Base-by-base conservation (phyloP, 2,113 vertebrate genomes). In the Calyptommatus sinebrachiatus region DNA sequence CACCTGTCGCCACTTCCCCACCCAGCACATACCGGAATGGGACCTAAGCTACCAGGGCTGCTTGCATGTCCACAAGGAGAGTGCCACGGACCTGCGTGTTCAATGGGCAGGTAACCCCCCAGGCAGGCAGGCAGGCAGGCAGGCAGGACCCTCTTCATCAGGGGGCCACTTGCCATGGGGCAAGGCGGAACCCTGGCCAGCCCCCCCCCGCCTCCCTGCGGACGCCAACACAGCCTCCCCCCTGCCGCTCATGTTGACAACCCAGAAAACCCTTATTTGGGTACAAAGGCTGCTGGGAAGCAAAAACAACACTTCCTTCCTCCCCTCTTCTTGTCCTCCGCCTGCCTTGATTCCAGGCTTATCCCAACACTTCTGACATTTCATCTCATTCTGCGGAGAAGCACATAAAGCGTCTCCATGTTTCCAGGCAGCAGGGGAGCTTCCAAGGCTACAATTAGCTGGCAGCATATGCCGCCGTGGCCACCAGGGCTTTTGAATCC, bases 381-480 rank as follows among this genome's bases (percentile, higher is more conserved):
- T 94, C 91, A 85, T 92, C 90, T 87, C 83, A 84, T 86, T 93
- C 89, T 89, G 88, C 80, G 90, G 83, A 91, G 76, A 92, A 91
- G 89, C 89, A 92, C 88, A 90, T 89, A 93, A 94, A 94, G 92
- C 88, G 88, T 92, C 87, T 85, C 91, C 88, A 90, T 94, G 91
- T 93, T 95, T 94, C 94, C 90, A 93, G 95, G 91, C 93, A 95
- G 93, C 92, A 92, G 92, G 92, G 89, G 92, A 92, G 90, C 92
- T 94, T 94, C 91, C 90, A 95, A 92, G 93, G 92, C 90, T 91
- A 94, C 93, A 96, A 96, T 96, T 96, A 96, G 94, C 92, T 92
- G 89, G 90, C 94, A 95, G 94, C 95, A 96, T 96, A 96, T 96
- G 95, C 89, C 91, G 90, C 86, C 90, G 89, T 89, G 94, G 93